These are phyloP conservation scores for Amphibalanus amphitrite DNA, from an alignment of 1,140 invertebrate genomes.

Conservation along the genomic window DNA sequence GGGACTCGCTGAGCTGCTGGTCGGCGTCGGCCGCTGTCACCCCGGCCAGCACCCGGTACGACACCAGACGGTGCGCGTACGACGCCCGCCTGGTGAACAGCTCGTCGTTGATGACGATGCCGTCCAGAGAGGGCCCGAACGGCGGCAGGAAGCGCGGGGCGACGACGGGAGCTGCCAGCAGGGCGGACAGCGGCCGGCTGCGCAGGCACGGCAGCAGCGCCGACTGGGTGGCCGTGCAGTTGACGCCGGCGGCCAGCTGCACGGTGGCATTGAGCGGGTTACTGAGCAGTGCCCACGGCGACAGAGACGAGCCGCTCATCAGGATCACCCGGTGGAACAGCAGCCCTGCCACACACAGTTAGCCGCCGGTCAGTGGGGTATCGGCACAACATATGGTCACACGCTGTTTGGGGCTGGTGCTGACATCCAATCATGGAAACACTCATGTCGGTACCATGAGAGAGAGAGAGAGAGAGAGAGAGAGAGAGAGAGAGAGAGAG, in stretches of 20 bases:
- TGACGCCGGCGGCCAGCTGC: slow-evolving; percentile 65
- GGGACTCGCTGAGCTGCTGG: slow-evolving; percentile 59
- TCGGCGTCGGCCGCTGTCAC: slow-evolving; percentile 41
- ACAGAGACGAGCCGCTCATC: slow-evolving; percentile 85
- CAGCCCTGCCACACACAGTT: background rate
- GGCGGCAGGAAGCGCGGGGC: slow-evolving; percentile 38
- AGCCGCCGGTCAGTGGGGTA: no score
- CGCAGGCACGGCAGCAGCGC: slow-evolving; percentile 65
- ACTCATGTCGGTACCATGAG: background rate
- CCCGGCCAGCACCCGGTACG: slow-evolving; percentile 85
- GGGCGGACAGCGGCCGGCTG: slow-evolving; percentile 49
- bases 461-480: background rate
- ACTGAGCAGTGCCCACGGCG: slow-evolving; percentile 76
- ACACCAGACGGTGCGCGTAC: slow-evolving; percentile 24
- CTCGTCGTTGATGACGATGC: slow-evolving; percentile 65
- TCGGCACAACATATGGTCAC: no score
- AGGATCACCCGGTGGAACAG: slow-evolving; percentile 84
- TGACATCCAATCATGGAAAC: no score
- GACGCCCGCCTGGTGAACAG: slow-evolving; percentile 25
- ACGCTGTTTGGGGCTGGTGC: no score
- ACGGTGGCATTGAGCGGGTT: slow-evolving; percentile 71
- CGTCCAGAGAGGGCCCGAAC: slow-evolving; percentile 79
- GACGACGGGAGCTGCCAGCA: slow-evolving; percentile 25
- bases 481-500: background rate
- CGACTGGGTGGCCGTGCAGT: slow-evolving; percentile 59